These are phyloP conservation scores for Eilema griseolum DNA, from an alignment of 2,888 invertebrate species.

Conservation along the genomic window DNA sequence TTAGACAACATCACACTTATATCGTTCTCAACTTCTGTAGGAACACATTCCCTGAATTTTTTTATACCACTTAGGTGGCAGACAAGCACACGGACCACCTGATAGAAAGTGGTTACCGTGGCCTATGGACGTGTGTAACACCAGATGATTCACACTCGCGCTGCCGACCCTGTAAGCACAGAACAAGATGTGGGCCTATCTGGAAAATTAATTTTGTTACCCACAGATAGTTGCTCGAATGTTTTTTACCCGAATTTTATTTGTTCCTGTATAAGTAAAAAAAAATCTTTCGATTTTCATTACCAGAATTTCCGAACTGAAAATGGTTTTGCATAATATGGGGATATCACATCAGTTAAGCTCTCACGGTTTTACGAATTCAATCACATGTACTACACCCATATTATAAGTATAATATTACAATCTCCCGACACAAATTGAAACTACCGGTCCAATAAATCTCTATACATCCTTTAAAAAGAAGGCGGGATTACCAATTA, in stretches of 20 bases:
- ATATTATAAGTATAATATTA: slow-evolving; percentile 37
- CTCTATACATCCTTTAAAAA: slow-evolving; percentile 36
- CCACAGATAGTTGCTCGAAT: neutral
- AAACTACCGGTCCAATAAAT: slow-evolving; percentile 48
- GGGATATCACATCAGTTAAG: neutral
- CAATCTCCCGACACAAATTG: slow-evolving; percentile 40
- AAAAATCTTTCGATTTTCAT: slow-evolving; percentile 1
- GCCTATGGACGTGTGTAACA: too few species aligned
- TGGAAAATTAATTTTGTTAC: neutral
- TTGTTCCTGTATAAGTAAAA: neutral
- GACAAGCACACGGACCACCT: too few species aligned
- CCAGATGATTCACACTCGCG: too few species aligned
- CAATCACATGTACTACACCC: slow-evolving; percentile 18
- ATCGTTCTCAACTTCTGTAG: too few species aligned
- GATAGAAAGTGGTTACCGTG: too few species aligned
- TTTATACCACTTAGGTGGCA: too few species aligned
- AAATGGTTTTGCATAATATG: slow-evolving; percentile 10
- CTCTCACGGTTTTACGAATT: neutral
- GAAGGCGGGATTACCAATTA: slow-evolving; percentile 47
- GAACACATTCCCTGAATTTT: too few species aligned
- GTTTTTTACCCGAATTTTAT: neutral
- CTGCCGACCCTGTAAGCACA: too few species aligned
- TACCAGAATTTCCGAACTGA: slow-evolving; percentile 1
- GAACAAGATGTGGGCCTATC: neutral
- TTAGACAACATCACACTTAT: too few species aligned